These are phyloP conservation scores for Patella ulyssiponensis DNA, from an alignment of 2,888 invertebrate genomes.

Conservation along the genomic window DNA sequence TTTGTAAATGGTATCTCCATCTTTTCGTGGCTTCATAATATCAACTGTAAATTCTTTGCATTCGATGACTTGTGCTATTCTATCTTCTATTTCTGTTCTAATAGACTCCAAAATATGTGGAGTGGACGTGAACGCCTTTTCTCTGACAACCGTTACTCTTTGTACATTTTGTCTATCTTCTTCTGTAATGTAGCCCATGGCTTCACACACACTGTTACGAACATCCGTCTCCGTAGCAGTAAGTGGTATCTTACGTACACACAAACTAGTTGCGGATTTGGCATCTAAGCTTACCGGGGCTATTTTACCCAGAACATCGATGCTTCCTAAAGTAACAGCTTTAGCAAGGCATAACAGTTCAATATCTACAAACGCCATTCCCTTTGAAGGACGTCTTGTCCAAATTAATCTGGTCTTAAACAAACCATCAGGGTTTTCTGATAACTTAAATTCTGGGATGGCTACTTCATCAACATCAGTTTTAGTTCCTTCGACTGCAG, in stretches of 20 bases:
- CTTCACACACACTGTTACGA: constrained; percentile 25
- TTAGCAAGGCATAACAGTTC: constrained; percentile 34
- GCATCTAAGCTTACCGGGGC: constrained; percentile 22
- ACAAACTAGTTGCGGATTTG: constrained; percentile 23
- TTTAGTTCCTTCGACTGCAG: constrained; percentile 34
- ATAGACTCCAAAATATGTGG: constrained; percentile 12
- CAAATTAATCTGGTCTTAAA: constrained; percentile 50
- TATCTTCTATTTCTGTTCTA: constrained; percentile 21
- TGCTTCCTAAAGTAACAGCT: neutral
- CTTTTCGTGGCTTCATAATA: constrained; percentile 32
- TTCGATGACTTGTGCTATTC: constrained; percentile 25
- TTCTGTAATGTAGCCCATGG: neutral
- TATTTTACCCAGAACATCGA: constrained; percentile 6
- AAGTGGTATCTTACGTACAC: constrained; percentile 26
- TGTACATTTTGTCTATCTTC: neutral
- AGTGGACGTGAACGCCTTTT: neutral
- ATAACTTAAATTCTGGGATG: constrained; percentile 30
- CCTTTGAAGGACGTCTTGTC: constrained; percentile 49
- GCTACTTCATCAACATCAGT: constrained; percentile 39
- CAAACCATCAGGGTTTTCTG: constrained; percentile 20
- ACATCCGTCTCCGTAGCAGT: constrained; percentile 40
- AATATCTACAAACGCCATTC: constrained; percentile 48
- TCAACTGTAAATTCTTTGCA: constrained; percentile 32
- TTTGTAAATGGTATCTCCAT: constrained; percentile 31
- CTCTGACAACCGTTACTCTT: constrained; percentile 20